Conservation (phyloP, 2,888 invertebrate species). For the Cotesia congregata region DNA sequence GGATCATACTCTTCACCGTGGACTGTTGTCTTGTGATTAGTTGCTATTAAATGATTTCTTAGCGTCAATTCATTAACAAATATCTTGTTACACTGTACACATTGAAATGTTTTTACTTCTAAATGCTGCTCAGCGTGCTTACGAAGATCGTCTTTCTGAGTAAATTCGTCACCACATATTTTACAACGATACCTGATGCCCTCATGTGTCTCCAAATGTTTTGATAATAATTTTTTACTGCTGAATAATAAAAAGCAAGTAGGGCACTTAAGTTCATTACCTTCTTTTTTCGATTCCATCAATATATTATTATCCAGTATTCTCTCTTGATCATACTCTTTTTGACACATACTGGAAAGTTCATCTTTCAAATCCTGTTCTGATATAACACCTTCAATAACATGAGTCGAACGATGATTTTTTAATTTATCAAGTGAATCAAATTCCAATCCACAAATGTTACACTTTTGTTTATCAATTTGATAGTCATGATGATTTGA, state of each 20-base stretch:
- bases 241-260: constrained; percentile 54
- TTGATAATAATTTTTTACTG: constrained; percentile 54
- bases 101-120: constrained; percentile 57
- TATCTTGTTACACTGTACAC: constrained; percentile 64
- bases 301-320: background rate
- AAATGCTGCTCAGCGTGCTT: constrained; percentile 60
- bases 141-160: constrained; percentile 56
- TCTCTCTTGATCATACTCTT: constrained; percentile 33
- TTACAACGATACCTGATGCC: constrained; percentile 57
- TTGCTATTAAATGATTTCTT: constrained; percentile 67
- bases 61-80: constrained; percentile 66
- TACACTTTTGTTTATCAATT: constrained; percentile 57
- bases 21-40: constrained; percentile 64
- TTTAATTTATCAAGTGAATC: constrained; percentile 58
- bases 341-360: constrained; percentile 42
- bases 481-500: constrained; percentile 50
- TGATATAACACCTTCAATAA: constrained; percentile 61
- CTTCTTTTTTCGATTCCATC: constrained; percentile 27
- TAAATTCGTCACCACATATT: constrained; percentile 59
- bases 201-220: constrained; percentile 57
- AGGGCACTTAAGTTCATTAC: constrained; percentile 53
- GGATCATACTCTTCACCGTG: constrained; percentile 66
- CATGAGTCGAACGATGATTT: constrained; percentile 61
- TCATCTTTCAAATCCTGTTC: constrained; percentile 60
- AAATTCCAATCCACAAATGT: constrained; percentile 59